Evolutionary conservation across 2,113 vertebrate genomes (phyloP).

Genomic region (Electrona antarctica): DNA sequence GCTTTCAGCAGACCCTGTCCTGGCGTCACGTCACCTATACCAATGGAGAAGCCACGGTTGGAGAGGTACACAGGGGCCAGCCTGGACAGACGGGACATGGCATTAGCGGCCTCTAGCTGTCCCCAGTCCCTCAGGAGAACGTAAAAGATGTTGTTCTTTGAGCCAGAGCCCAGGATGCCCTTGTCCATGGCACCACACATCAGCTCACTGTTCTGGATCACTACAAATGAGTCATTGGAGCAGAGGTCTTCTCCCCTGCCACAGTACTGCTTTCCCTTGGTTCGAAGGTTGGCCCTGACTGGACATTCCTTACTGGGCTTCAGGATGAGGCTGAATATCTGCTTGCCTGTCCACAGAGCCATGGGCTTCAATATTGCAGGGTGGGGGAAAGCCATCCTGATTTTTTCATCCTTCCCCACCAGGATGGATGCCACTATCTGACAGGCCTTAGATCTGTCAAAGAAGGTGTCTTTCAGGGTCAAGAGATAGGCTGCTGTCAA

Average conservation of each 20-base stretch:
- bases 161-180: constrained; percentile 93
- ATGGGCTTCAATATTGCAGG: constrained; percentile 95
- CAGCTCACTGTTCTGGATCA: constrained; percentile 96
- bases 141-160: constrained; percentile 99
- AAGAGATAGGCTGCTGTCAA: constrained; percentile 96
- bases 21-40: constrained; percentile 96
- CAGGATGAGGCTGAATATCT: constrained; percentile 95
- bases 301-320: constrained; percentile 88
- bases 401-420: constrained; percentile 93
- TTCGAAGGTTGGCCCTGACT: constrained; percentile 94
- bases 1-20: constrained; percentile 93
- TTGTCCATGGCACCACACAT: constrained; percentile 97
- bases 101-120: constrained; percentile 93
- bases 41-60: constrained; percentile 97
- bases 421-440: constrained; percentile 96
- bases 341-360: constrained; percentile 95
- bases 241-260: constrained; percentile 95
- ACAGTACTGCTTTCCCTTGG: constrained; percentile 97
- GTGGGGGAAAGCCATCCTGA: constrained; percentile 87
- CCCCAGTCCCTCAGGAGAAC: constrained; percentile 98
- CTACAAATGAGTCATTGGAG: constrained; percentile 92
- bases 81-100: constrained; percentile 95
- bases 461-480: constrained; percentile 96
- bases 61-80: constrained; percentile 94
- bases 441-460: constrained; percentile 93